A percentile compares a stretch with the other conserved stretches of the same genome.
Conservation (phyloP, 2,113 vertebrate species). For the Corythornis vintsioides region DNA sequence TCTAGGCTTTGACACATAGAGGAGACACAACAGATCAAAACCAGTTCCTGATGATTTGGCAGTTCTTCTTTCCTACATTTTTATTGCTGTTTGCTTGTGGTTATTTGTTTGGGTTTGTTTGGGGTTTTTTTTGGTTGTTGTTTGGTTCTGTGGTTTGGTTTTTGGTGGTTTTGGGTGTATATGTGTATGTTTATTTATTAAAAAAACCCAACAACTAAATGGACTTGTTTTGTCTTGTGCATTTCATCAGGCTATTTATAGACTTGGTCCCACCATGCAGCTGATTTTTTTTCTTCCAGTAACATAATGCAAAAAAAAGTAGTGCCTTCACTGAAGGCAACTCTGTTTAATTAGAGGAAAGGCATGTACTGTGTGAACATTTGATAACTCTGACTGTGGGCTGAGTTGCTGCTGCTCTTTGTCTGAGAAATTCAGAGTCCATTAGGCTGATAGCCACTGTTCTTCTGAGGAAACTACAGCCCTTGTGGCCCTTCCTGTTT, state of each 20-base stretch:
- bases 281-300: neutral
- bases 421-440: constrained; percentile 63
- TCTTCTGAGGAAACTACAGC: constrained; percentile 67
- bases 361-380: constrained; percentile 19
- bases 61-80: constrained; percentile 23
- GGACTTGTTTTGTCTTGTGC: neutral
- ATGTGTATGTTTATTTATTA: neutral
- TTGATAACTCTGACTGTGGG: constrained; percentile 44
- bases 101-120: neutral
- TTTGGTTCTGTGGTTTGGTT: neutral
- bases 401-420: constrained; percentile 54
- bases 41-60: neutral
- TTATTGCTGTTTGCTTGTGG: neutral
- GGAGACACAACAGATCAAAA: neutral
- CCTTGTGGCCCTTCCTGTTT: constrained; percentile 69
- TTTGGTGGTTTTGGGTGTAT: neutral
- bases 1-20: constrained; percentile 21
- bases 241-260: constrained; percentile 28
- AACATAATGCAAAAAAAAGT: constrained; percentile 6
- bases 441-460: constrained; percentile 62
- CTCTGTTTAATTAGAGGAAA: constrained; percentile 55
- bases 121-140: neutral
- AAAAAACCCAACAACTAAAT: neutral
- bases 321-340: neutral
- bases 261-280: neutral